phyloP scores from a whole-genome alignment of 2,113 vertebrate genomes.

The Benitochromis conjunctus region DNA sequence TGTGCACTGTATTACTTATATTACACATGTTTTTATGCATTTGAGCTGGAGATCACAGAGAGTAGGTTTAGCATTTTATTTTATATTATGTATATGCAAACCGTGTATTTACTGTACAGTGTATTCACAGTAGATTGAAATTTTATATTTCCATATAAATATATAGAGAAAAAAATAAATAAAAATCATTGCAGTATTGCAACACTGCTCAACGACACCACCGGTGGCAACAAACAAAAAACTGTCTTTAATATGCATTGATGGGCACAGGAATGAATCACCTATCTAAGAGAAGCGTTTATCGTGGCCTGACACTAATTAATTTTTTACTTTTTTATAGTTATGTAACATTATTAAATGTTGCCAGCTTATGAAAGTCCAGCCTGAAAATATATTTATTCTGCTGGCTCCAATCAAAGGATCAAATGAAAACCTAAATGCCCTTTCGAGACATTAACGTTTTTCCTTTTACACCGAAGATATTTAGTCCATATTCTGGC shows the following conservation, averaged over 20 bases:
- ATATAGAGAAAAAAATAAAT: background rate
- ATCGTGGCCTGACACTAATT: accelerated
- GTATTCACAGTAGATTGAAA: background rate
- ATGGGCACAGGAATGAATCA: background rate
- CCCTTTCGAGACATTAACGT: background rate
- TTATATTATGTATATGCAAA: background rate
- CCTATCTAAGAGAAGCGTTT: background rate
- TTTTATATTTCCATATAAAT: background rate
- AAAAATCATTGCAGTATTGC: background rate
- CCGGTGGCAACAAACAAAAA: background rate
- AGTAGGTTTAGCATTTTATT: background rate
- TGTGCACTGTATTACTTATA: background rate
- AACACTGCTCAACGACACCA: background rate
- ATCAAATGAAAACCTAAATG: background rate
- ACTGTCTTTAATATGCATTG: background rate
- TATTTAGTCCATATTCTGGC: background rate
- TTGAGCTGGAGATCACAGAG: background rate
- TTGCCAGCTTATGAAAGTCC: background rate
- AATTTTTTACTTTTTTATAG: background rate
- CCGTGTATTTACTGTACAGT: background rate
- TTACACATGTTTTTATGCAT: background rate
- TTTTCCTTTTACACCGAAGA: background rate
- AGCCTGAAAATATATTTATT: background rate
- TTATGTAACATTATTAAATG: background rate
- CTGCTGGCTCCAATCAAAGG: background rate